Evolutionary conservation across 2,113 vertebrate species (phyloP), one percentile per base, ranked within the genome.

Genomic region (Ginglymostoma cirratum): DNA sequence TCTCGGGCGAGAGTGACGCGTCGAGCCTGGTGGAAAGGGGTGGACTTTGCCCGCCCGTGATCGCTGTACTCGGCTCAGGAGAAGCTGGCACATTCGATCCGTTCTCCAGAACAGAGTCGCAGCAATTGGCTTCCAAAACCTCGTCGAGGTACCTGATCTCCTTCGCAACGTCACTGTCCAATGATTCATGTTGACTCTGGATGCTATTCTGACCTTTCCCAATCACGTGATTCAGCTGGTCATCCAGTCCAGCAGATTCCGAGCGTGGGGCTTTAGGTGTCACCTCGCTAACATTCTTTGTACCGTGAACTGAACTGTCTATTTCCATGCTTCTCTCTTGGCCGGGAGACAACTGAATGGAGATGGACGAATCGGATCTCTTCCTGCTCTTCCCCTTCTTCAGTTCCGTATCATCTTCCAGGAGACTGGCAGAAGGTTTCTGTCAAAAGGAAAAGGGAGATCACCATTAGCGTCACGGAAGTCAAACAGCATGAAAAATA

Each of bases 111-210:
- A 97, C 97, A 92, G 98, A 98, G 61, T 98, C 98, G 0, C 98
- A 98, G 96, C 98, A 98, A 96, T 98, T 99, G 97, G 98, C 99
- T 93, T 99, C 99, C 93, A 99, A 97, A 30, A 99, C 99, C 97
- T 99, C 98, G 96, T 99, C 99, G 97, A 99, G 97, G 97, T 99
- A 99, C 30, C 97, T 97, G 96, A 99, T 99, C 97, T 99, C 99
- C 98, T 98, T 97, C 96, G 98, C 98, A 96, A 98, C 98, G 48
- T 99, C 99, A 23, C 97, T 98, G 96, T 99, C 98, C 96, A 98
- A 97, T 83, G 97, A 97, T 96, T 98, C 98, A 0, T 97, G 97
- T 96, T 97, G 98, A 78, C 98, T 97, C 95, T 98, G 97, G 96
- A 98, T 96, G 96, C 98, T 98, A 96, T 98, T 98, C 96, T 98